Base-by-base conservation (phyloP, 2,888 invertebrate genomes). In the Cataglyphis rosenhaueri region DNA sequence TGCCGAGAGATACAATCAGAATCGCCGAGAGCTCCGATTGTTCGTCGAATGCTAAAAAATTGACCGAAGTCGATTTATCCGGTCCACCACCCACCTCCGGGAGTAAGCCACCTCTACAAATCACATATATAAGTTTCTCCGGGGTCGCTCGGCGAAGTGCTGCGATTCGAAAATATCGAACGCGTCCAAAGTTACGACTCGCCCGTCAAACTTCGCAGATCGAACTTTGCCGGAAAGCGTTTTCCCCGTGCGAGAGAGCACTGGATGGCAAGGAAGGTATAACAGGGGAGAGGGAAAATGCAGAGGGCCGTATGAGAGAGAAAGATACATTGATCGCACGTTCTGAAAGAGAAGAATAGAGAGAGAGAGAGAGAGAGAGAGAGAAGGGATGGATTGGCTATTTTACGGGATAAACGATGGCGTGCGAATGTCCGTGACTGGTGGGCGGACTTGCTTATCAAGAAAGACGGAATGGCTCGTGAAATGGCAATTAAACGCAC, bases 141-240 rank as follows among this genome's bases (percentile, higher is more conserved):
- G 61, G 61, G 79, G 62, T 82, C 84, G n/a, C 21, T 55, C 52
- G 66, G 52, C 65, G 8, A 52, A 61, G 66, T 76, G 81, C 81
- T 57, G 76, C 83, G 89, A 88, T 89, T 89, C 84, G 89, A 84
- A 89, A 88, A 88, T 89, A 89, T 89, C 86, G 89, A 88, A 88
- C 89, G 85, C 85, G 84, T 85, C 83, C 73, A 74, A 89, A 89
- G 87, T 89, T 89, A 86, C 86, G 88, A 74, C 73, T 73, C 70
- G 71, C 74, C 83, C 86, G 89, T 88, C 88, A 89, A 89, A 89
- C 87, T 89, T 89, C 48, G 84, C 65, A 70, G 85, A 89, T 89
- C 86, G 86, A 89, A 89, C 52, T 87, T 88, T 64, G 32, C 57
- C 73, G 74, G 71, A 84, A 82, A 88, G 78, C 84, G 86, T 71